phyloP scores from a whole-genome alignment of 1,140 invertebrate species.

The Grapholita molesta region DNA sequence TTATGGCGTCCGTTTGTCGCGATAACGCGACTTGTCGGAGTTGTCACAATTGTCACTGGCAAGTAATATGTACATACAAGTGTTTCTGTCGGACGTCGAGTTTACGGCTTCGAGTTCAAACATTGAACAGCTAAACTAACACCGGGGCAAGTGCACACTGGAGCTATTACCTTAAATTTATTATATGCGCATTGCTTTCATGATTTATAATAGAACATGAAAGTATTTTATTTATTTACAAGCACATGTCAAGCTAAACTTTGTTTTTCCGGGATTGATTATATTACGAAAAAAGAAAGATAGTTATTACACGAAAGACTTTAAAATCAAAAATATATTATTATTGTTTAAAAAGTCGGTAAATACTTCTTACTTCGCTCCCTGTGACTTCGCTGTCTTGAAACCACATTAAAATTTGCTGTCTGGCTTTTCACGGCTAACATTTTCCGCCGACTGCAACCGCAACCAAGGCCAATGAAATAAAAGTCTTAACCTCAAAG shows the following conservation, averaged over 20 bases:
- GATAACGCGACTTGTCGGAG: not conserved
- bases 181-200: constrained; percentile 16
- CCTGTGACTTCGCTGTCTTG: constrained; percentile 8
- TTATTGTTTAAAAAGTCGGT: not conserved
- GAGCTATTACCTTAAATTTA: constrained; percentile 30
- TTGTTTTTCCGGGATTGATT: too few species aligned
- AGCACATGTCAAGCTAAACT: too few species aligned
- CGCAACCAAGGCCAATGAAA: constrained; percentile 15
- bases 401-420: constrained; percentile 15
- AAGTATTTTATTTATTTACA: not conserved
- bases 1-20: not conserved
- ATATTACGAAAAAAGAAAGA: not conserved
- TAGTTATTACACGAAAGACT: not conserved
- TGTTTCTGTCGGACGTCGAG: constrained; percentile 27
- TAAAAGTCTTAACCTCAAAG: constrained; percentile 36
- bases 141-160: constrained; percentile 42
- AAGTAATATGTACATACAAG: constrained; percentile 18
- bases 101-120: constrained; percentile 52
- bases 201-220: not conserved
- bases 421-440: constrained; percentile 27
- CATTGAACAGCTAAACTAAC: constrained; percentile 54
- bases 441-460: constrained; percentile 39
- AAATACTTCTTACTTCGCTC: constrained; percentile 3
- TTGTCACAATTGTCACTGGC: constrained; percentile 10
- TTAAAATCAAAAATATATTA: not conserved